Conservation (phyloP, 1,140 invertebrate species). For the Pomacea maculata region DNA sequence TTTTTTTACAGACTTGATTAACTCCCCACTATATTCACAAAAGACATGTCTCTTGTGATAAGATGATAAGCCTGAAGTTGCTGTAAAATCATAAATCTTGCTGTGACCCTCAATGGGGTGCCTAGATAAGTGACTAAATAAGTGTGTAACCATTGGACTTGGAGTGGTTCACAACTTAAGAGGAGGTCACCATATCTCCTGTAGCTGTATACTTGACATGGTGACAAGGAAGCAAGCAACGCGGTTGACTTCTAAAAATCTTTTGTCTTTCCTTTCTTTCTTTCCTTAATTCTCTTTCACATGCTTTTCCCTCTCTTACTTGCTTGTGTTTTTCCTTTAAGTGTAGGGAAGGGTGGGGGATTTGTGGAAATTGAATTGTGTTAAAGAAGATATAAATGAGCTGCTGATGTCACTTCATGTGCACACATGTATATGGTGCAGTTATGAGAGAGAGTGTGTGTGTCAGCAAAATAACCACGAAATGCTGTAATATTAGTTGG, state of each 20-base stretch:
- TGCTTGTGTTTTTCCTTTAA: neutral
- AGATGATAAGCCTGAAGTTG: no score
- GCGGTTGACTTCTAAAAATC: neutral
- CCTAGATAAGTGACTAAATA: neutral
- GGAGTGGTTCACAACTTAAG: neutral
- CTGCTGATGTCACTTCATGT: neutral
- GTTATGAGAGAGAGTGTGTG: neutral
- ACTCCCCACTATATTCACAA: neutral
- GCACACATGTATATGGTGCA: neutral
- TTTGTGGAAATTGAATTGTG: neutral
- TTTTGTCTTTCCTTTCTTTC: neutral
- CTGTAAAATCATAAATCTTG: neutral
- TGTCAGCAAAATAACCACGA: neutral
- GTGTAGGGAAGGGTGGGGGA: neutral
- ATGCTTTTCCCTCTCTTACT: neutral
- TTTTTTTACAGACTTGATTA: no score
- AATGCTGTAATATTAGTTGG: neutral
- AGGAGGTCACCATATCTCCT: no score
- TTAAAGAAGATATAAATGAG: neutral
- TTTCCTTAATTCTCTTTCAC: neutral
- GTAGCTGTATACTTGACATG: no score
- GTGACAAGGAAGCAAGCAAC: neutral
- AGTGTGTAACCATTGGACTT: neutral
- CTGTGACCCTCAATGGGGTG: neutral
- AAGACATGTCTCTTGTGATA: no score